These are phyloP conservation scores for Euplexia lucipara DNA, from an alignment of 2,888 invertebrate species.

Conservation along the genomic window DNA sequence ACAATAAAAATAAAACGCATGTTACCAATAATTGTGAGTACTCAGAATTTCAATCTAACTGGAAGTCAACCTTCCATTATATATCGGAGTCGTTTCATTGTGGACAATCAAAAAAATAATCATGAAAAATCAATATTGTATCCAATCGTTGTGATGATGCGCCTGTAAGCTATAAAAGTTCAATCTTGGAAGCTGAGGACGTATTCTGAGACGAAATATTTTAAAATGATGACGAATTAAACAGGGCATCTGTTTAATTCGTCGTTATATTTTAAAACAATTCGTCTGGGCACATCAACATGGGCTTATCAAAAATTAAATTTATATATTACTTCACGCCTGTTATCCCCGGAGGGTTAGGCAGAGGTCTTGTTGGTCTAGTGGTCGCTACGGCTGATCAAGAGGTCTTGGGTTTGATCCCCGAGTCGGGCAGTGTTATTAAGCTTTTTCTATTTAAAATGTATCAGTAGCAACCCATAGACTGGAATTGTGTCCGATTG, in stretches of 20 bases:
- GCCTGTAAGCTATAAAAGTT: conserved; percentile 75
- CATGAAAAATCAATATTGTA: conserved; percentile 83
- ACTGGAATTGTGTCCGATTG: no score
- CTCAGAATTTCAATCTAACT: conserved; percentile 41
- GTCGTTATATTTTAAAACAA: no score
- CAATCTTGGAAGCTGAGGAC: conserved; percentile 67
- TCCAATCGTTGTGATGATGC: conserved; percentile 79
- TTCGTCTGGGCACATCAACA: no score
- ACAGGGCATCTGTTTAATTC: neutral
- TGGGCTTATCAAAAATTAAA: no score
- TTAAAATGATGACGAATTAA: neutral
- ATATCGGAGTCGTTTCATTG: conserved; percentile 70
- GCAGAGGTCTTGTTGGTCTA: no score
- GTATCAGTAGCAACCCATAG: no score
- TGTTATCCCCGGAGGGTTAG: no score
- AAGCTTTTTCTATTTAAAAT: no score
- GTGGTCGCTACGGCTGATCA: no score
- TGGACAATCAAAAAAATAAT: conserved; percentile 69
- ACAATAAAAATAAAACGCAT: neutral
- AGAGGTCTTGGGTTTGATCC: no score
- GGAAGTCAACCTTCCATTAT: conserved; percentile 36
- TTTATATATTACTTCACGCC: no score
- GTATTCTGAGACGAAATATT: conserved; percentile 70
- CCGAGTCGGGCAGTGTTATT: no score
- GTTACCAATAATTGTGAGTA: conserved; percentile 23